A percentile compares a stretch with the other conserved stretches of the same genome.
phyloP scores from a whole-genome alignment of 2,797 vertebrate species.

The Knipowitschia caucasica region DNA sequence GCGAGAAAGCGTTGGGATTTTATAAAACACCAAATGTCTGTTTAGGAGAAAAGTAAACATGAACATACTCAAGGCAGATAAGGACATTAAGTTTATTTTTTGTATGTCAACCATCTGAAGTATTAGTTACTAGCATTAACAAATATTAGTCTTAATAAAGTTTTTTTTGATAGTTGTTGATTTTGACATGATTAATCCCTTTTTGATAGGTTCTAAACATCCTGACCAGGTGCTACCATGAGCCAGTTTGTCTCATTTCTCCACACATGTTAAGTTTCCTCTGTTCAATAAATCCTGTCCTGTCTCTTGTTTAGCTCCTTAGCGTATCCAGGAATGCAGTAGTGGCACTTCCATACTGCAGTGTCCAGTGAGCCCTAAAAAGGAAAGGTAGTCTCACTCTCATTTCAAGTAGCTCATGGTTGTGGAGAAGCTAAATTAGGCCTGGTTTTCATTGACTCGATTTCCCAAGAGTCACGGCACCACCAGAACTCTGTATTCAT shows the following conservation, averaged over 20 bases:
- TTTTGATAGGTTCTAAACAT: background rate
- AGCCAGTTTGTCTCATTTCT: background rate
- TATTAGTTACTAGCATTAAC: no score
- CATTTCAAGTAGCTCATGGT: conserved; percentile 64
- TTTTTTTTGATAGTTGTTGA: no score
- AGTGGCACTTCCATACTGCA: conserved; percentile 61
- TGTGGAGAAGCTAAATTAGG: conserved; percentile 69
- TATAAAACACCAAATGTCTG: conserved; percentile 2
- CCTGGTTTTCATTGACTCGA: conserved; percentile 68
- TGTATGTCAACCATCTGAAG: no score
- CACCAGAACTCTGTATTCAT: conserved; percentile 33
- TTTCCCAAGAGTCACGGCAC: conserved; percentile 50
- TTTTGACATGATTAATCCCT: no score
- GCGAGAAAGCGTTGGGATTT: conserved; percentile 11
- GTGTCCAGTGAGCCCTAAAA: conserved; percentile 72
- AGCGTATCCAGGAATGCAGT: conserved; percentile 49
- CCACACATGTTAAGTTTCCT: background rate
- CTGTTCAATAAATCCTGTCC: conserved; percentile 12
- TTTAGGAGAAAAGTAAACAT: conserved; percentile 14
- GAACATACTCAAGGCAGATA: no score
- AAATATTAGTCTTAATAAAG: no score
- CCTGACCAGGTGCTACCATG: background rate
- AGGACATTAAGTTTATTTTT: no score
- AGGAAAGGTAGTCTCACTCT: conserved; percentile 73
- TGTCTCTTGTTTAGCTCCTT: conserved; percentile 21